Evolutionary conservation across 2,797 vertebrate genomes (phyloP).

Genomic region (Vultur gryphus): DNA sequence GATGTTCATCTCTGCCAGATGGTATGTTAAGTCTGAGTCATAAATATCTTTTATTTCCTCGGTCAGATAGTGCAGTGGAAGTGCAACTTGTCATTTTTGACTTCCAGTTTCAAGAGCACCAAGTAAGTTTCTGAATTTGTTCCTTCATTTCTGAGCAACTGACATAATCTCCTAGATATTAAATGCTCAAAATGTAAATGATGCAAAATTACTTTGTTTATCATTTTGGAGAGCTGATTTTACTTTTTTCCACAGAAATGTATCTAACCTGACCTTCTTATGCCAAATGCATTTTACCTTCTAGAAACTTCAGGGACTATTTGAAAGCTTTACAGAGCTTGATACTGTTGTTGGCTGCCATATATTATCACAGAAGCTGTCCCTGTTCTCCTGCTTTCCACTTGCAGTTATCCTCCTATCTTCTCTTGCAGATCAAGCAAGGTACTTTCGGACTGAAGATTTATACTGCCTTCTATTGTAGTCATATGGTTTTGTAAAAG

Average conservation of each 20-base stretch:
- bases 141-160: background rate
- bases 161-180: background rate
- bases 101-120: conserved; percentile 22
- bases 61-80: conserved; percentile 14
- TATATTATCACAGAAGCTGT: background rate
- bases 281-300: background rate
- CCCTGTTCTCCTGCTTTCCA: background rate
- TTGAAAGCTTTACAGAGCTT: background rate
- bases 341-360: background rate
- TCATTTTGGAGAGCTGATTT: background rate
- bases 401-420: background rate
- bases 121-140: background rate
- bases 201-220: background rate
- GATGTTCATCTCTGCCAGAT: conserved; percentile 60
- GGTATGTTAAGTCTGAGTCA: conserved; percentile 31
- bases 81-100: conserved; percentile 33
- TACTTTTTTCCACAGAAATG: background rate
- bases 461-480: background rate
- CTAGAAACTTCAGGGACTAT: background rate
- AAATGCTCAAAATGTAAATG: background rate
- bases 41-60: conserved; percentile 59
- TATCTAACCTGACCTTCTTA: background rate
- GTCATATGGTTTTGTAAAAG: background rate
- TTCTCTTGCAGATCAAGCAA: background rate
- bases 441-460: background rate